phyloP scores from a whole-genome alignment of 2,797 vertebrate genomes.

The Dryobates pubescens region DNA sequence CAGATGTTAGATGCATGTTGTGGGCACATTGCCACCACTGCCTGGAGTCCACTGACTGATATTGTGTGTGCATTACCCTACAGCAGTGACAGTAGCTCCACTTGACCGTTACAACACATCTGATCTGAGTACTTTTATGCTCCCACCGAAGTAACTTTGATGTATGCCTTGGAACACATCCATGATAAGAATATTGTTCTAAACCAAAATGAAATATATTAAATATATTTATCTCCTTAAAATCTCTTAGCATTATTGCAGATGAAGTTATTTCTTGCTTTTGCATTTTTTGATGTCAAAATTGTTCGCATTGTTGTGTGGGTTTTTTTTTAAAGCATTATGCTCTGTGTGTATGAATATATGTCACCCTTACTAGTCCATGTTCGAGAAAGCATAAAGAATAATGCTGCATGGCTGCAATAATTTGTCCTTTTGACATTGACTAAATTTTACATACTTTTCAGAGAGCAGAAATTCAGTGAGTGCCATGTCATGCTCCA shows the following conservation, averaged over 20 bases:
- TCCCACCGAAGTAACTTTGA: neutral
- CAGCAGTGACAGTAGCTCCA: neutral
- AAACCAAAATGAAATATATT: neutral
- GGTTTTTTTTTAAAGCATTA: neutral
- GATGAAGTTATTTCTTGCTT: neutral
- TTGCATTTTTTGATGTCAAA: neutral
- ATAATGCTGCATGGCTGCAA: neutral
- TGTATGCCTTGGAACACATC: neutral
- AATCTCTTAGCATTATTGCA: neutral
- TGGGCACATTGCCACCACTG: neutral
- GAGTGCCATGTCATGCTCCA: neutral
- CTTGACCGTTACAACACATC: neutral
- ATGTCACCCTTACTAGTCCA: neutral
- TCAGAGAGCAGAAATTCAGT: neutral
- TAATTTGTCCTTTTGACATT: slow-evolving; percentile 8
- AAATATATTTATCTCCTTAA: neutral
- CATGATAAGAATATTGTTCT: neutral
- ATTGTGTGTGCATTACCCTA: neutral
- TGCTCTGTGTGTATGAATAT: neutral
- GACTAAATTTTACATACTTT: slow-evolving; percentile 30
- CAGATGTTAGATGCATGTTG: neutral
- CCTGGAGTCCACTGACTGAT: neutral
- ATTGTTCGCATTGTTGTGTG: neutral
- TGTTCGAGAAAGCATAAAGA: neutral
- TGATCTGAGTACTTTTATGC: neutral